These are phyloP conservation scores for Apamea crenata DNA, from an alignment of 2,888 invertebrate genomes.

Conservation along the genomic window DNA sequence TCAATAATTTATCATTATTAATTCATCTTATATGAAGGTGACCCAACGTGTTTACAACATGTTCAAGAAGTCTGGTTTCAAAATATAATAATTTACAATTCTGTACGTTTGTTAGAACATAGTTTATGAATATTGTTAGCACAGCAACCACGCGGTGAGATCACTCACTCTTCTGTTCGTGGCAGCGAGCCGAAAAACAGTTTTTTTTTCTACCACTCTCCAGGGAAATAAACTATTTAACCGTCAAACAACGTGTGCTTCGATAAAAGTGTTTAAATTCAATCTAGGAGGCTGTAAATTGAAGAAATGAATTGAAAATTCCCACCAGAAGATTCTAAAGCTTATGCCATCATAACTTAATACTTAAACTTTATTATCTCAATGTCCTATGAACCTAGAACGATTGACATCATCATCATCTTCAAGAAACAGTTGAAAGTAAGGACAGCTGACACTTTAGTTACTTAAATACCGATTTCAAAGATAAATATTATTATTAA, in stretches of 20 bases:
- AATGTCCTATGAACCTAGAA: not conserved
- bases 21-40: not conserved
- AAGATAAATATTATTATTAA: not conserved
- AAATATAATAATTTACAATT: constrained; percentile 24
- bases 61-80: constrained; percentile 13
- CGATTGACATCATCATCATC: not conserved
- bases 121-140: constrained; percentile 58
- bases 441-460: not conserved
- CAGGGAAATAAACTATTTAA: constrained; percentile 57
- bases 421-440: not conserved
- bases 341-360: not conserved
- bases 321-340: not conserved
- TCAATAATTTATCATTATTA: not conserved
- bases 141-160: constrained; percentile 54
- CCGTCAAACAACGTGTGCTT: constrained; percentile 42
- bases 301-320: not conserved
- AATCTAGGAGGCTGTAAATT: not conserved
- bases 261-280: constrained; percentile 39
- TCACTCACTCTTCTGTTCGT: constrained; percentile 56
- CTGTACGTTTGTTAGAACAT: constrained; percentile 40
- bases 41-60: constrained; percentile 1
- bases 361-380: not conserved
- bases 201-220: constrained; percentile 51
- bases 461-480: not conserved
- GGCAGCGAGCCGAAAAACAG: constrained; percentile 65